Evolutionary conservation across 2,113 vertebrate genomes (phyloP), one percentile per base, ranked within the genome.

Genomic region (Columbina picui): DNA sequence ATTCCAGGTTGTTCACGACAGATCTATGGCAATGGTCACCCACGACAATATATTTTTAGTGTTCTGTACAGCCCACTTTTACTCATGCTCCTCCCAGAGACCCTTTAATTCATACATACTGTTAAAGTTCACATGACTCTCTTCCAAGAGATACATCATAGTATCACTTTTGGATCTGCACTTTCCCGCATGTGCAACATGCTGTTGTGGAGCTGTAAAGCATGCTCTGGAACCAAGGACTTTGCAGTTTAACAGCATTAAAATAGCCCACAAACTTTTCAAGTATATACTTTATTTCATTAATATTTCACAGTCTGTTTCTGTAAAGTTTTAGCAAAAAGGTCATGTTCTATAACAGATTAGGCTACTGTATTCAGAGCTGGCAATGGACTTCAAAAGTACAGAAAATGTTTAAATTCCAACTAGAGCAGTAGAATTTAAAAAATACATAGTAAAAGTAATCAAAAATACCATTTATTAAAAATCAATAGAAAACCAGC

Each of bases 281-380:
- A 97, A 97, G 97, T 96, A 94, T 75, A 76, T 93, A 95, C 59
- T 97, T 98, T 97, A 98, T 98, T 98, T 97, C 53, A 95, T 96
- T 96, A 47, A 84, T 92, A 87, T 97, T 97, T 98, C 97, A 98
- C 96, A 98, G 96, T 97, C 95, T 94, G 55, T 87, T 93, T 97
- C 96, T 97, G 93, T 82, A 95, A 97, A 97, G 96, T 96, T 97
- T 97, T 97, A 97, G 91, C 86, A 97, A 96, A 97, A 96, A 97
- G 81, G 91, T 98, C 94, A 96, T 89, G 93, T 97, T 97, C 93
- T 93, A 34, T 81, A 97, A 95, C 86, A 92, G 80, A 69, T 94
- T 93, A 88, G 43, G 83, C 63, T 97, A 97, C 81, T 86, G 80
- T 88, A 96, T 74, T 96, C 88, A 93, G 89, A 96, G 85, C 84